A percentile compares a stretch with the other conserved stretches of the same genome.
phyloP scores from a whole-genome alignment of 2,888 invertebrate species.

The Coelopa pilipes region DNA sequence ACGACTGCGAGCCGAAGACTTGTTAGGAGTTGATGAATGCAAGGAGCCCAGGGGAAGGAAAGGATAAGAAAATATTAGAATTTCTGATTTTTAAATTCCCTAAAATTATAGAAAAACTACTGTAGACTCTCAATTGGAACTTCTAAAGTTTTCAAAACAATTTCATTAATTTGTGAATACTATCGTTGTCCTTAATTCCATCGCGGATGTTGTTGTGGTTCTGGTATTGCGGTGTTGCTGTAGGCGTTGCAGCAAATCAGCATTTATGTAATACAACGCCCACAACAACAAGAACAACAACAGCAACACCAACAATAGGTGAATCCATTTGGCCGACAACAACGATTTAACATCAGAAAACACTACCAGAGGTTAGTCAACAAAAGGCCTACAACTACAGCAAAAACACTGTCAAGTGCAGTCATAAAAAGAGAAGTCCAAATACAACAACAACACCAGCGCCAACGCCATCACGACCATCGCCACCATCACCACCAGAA shows the following conservation, averaged over 20 bases:
- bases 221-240: too few relatives aligned
- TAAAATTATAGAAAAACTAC: too few relatives aligned
- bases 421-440: neutral
- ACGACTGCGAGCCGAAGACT: too few relatives aligned
- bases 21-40: too few relatives aligned
- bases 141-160: too few relatives aligned
- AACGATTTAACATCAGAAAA: neutral
- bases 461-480: neutral
- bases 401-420: neutral
- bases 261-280: neutral
- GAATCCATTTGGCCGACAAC: neutral
- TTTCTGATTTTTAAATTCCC: too few relatives aligned
- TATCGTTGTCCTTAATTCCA: too few relatives aligned
- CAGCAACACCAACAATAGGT: neutral
- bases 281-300: neutral
- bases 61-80: too few relatives aligned
- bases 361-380: neutral
- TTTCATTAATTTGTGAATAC: too few relatives aligned
- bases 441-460: neutral
- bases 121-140: too few relatives aligned
- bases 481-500: slow-evolving; percentile 1
- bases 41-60: too few relatives aligned
- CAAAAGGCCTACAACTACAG: neutral
- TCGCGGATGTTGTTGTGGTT: too few relatives aligned
- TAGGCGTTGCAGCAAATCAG: neutral